Percentiles rank a stretch among this genome's conserved stretches.
phyloP scores from a whole-genome alignment of 1,140 invertebrate species.

The Dinothrombium tinctorium region DNA sequence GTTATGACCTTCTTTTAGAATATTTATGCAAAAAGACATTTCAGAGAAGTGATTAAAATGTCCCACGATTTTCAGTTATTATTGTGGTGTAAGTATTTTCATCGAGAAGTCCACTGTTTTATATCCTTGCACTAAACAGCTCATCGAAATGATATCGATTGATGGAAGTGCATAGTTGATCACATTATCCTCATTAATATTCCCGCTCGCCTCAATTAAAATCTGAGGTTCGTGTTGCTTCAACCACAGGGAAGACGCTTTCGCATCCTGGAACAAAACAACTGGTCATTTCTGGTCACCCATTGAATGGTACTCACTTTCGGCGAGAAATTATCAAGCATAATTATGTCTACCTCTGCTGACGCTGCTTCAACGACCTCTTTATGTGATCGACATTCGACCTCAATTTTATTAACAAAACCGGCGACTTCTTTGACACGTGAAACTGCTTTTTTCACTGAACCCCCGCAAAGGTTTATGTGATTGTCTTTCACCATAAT shows the following conservation, averaged over 20 bases:
- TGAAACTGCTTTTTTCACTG: conserved; percentile 15
- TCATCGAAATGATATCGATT: conserved; percentile 25
- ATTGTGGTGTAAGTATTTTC: too few species aligned
- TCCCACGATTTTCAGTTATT: too few species aligned
- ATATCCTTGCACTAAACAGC: conserved; percentile 25
- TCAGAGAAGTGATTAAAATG: too few species aligned
- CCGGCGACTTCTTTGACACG: conserved; percentile 15
- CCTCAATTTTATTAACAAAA: conserved; percentile 25
- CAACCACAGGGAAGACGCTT: conserved; percentile 17
- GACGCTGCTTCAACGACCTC: conserved; percentile 22
- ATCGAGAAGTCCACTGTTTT: conserved; percentile 23
- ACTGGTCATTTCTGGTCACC: conserved; percentile 17
- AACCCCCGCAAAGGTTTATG: conserved; percentile 22
- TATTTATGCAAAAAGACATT: too few species aligned
- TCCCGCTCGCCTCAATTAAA: conserved; percentile 25
- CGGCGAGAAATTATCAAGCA: conserved; percentile 26
- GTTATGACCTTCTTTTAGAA: too few species aligned
- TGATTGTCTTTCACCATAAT: conserved; percentile 30
- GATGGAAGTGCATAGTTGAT: conserved; percentile 17
- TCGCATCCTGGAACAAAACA: too few species aligned
- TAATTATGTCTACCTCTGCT: conserved; percentile 23
- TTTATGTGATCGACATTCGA: conserved; percentile 23
- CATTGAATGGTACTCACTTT: too few species aligned
- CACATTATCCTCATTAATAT: conserved; percentile 21
- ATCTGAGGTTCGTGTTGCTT: conserved; percentile 20